These are phyloP conservation scores for Rhogogaster chlorosoma DNA, from an alignment of 2,888 invertebrate genomes.

Conservation along the genomic window DNA sequence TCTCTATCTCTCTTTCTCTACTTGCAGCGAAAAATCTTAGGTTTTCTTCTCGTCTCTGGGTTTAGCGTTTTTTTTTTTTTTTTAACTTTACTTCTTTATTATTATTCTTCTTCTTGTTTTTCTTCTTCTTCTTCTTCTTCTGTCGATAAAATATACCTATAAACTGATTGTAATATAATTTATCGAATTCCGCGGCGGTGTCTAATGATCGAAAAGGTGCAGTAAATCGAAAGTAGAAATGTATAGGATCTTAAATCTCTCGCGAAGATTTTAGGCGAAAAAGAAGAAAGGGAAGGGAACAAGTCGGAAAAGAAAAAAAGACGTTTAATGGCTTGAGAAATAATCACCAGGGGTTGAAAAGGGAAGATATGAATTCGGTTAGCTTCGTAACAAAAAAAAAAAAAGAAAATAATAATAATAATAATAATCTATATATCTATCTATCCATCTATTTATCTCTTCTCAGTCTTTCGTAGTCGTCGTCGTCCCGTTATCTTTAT, in stretches of 20 bases:
- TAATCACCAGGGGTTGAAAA: neutral
- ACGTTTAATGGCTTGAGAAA: conserved; percentile 17
- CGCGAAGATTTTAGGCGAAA: neutral
- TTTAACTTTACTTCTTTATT: neutral
- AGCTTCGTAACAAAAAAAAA: neutral
- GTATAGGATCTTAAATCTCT: conserved; percentile 2
- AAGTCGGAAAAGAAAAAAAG: neutral
- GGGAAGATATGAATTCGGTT: conserved; percentile 4
- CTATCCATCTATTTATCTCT: neutral
- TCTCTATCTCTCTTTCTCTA: neutral
- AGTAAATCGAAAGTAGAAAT: neutral
- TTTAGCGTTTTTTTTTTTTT: neutral
- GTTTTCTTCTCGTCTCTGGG: neutral
- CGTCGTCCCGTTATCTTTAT: conserved; percentile 12
- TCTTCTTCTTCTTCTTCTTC: too few species aligned
- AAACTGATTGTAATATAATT: neutral
- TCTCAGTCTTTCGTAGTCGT: neutral
- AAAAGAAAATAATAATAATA: neutral
- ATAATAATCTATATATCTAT: neutral
- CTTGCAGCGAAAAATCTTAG: neutral
- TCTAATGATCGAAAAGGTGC: neutral
- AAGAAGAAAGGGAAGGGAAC: neutral
- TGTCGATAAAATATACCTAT: neutral
- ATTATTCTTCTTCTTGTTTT: neutral
- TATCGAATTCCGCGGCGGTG: neutral